Conservation (phyloP, 1,140 invertebrate species). For the Neotoxoptera formosana region DNA sequence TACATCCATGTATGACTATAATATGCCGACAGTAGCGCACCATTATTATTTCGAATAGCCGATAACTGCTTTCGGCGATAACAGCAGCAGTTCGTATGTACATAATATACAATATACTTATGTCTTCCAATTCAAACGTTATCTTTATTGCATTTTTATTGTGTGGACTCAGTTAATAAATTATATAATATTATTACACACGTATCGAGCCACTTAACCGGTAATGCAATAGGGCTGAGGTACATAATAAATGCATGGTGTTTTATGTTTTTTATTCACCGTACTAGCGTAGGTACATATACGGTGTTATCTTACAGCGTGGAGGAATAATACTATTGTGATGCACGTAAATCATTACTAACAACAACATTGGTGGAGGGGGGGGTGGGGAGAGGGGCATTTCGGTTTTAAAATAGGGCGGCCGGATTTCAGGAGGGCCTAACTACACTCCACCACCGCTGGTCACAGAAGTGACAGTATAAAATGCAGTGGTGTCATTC, state of each 20-base stretch:
- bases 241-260: neutral
- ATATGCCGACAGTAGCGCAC: neutral
- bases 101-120: too few relatives aligned
- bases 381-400: neutral
- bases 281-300: neutral
- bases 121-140: too few relatives aligned
- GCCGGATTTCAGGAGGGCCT: neutral
- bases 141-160: too few relatives aligned
- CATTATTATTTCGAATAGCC: neutral
- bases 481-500: neutral
- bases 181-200: neutral
- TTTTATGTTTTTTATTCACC: neutral
- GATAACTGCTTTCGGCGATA: neutral
- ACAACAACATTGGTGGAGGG: neutral
- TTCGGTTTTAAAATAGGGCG: neutral
- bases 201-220: neutral
- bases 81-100: too few relatives aligned
- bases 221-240: neutral
- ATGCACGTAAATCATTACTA: neutral
- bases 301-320: neutral
- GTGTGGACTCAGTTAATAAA: too few relatives aligned
- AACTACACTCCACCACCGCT: neutral
- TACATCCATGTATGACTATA: too few relatives aligned
- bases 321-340: neutral
- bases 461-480: neutral